Conservation (phyloP, 2,888 invertebrate species). For the Hirudinaria manillensis region DNA sequence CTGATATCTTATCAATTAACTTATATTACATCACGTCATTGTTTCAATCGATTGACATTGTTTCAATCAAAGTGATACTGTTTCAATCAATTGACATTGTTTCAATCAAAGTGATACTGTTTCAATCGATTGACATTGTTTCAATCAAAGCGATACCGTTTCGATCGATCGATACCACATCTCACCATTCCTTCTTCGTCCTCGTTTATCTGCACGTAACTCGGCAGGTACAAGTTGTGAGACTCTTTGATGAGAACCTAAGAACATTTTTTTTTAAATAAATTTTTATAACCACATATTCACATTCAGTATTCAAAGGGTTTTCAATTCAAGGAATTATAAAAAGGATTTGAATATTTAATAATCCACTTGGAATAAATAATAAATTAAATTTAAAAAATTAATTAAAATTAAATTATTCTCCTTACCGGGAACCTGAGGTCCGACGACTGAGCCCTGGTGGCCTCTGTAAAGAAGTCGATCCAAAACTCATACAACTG, state of each 20-base stretch:
- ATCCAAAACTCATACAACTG: conserved; percentile 94
- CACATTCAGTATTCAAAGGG: no score
- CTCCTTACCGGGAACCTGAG: conserved; percentile 79
- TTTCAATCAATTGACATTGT: no score
- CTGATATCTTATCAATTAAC: no score
- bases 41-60: no score
- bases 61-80: background rate
- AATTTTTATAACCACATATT: no score
- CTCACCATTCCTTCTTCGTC: conserved; percentile 68
- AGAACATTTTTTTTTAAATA: conserved; percentile 26
- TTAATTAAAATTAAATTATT: no score
- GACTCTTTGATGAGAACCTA: conserved; percentile 69
- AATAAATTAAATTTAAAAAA: no score
- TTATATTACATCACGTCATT: no score
- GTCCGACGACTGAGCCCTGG: conserved; percentile 71
- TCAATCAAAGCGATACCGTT: background rate
- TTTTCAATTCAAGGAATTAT: no score
- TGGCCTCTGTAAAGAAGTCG: conserved; percentile 94
- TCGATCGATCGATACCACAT: background rate
- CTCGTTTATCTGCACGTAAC: conserved; percentile 88
- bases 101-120: background rate
- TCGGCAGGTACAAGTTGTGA: conserved; percentile 82
- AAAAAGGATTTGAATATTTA: no score
- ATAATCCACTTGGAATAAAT: no score
- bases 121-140: background rate